A percentile compares a stretch with the other conserved stretches of the same genome.
Evolutionary conservation across 2,888 invertebrate species (phyloP).

Genomic region (Asteroscopus sphinx): DNA sequence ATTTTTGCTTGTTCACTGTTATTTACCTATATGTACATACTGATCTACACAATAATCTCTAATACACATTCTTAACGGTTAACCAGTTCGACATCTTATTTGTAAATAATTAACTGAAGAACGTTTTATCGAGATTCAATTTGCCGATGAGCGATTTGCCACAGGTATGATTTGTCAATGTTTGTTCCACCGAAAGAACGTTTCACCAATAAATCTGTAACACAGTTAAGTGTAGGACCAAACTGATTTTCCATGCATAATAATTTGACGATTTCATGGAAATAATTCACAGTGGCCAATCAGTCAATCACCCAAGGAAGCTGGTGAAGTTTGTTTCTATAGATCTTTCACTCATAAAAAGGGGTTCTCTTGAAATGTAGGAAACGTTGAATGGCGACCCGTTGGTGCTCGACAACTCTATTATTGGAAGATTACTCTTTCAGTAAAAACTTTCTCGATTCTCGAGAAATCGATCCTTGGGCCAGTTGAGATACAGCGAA

Average conservation of each 20-base stretch:
- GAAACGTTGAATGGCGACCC: slow-evolving; percentile 33
- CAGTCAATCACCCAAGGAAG: slow-evolving; percentile 8
- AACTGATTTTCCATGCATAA: slow-evolving; percentile 29
- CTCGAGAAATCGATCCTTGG: slow-evolving; percentile 33
- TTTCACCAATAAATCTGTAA: slow-evolving; percentile 34
- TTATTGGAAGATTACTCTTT: slow-evolving; percentile 40
- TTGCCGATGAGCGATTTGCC: slow-evolving; percentile 37
- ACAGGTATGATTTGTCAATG: slow-evolving; percentile 38
- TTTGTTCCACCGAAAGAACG: slow-evolving; percentile 26
- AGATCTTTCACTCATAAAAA: slow-evolving; percentile 23
- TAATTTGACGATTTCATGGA: slow-evolving; percentile 5
- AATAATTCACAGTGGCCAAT: slow-evolving; percentile 12
- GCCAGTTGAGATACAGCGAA: slow-evolving; percentile 23
- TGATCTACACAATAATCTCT: slow-evolving; percentile 5
- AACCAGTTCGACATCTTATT: slow-evolving; percentile 21
- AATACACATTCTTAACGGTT: slow-evolving; percentile 10
- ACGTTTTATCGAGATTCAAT: slow-evolving; percentile 36
- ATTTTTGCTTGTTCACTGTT: neutral
- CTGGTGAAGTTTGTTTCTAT: slow-evolving; percentile 21
- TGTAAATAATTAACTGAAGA: slow-evolving; percentile 38
- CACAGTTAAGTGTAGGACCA: slow-evolving; percentile 15
- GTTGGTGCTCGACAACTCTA: slow-evolving; percentile 42
- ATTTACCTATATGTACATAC: neutral
- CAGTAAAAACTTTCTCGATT: slow-evolving; percentile 49
- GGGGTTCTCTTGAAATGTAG: slow-evolving; percentile 18